Evolutionary conservation across 2,888 invertebrate species (phyloP), one percentile per base, ranked within the genome.

Genomic region (Hermodice carunculata): DNA sequence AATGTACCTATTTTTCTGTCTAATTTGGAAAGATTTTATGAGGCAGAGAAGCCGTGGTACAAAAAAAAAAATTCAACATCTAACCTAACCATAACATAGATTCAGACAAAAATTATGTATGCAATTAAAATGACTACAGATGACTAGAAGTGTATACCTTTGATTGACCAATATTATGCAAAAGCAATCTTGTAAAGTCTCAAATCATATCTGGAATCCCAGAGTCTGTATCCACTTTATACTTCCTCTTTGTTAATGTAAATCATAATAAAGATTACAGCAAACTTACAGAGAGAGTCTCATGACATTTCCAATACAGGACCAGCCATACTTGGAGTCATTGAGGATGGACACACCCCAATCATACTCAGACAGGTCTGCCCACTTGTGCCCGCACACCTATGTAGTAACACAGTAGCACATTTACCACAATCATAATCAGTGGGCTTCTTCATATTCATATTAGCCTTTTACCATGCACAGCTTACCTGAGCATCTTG

Each of bases 351-450:
- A 80, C 14, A 88, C 80, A 46, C 88, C 88, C 71, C 78, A 85
- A 64, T 83, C 84, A 67, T 81, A 81, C 70, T 89, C 88, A 0
- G 87, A 86, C n/a, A 88, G 46, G 66, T 87, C 88, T 37, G 86
- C 86, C 88, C 88, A 88, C 70, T 87, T 88, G 75, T 89, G 88
- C 34, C 87, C 87, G 80, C 88, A 88, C 5, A 88, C 86, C 86
- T 86, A 34, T 26, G 37, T n/a, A 17, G 40, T 40, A 14, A 14
- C n/a, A 40, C 40, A 40, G 14, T 17, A 40, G n/a, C n/a, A 40
- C n/a, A 22, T 11, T 11, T 11, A 11, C 11, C 11, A 37, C 40
- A 37, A 14, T 17, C 17, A 17, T 11, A 14, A 14, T 37, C 40
- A 37, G 40, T 11, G 40, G 17, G 17, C 11, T 37, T 17, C 11